These are phyloP conservation scores for Atta colombica DNA, from an alignment of 1,140 invertebrate genomes.

Conservation along the genomic window DNA sequence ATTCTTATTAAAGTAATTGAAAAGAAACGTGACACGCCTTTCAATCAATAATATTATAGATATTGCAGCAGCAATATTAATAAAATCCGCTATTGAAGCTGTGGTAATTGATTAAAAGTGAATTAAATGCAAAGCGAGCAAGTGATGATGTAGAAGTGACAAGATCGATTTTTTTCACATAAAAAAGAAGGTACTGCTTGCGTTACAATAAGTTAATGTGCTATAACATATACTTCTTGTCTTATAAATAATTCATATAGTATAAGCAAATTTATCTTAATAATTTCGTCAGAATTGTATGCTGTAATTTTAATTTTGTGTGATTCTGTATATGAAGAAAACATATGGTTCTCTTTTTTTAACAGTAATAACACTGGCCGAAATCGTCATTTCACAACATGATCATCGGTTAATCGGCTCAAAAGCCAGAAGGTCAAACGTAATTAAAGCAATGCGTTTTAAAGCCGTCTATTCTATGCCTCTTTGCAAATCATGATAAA, in stretches of 20 bases:
- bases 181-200: conserved; percentile 19
- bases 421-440: too few species aligned
- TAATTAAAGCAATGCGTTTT: too few species aligned
- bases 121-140: background rate
- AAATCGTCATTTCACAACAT: too few species aligned
- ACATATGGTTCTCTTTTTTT: background rate
- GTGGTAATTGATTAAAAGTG: background rate
- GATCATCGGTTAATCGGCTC: too few species aligned
- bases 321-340: background rate
- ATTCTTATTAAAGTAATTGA: too few species aligned
- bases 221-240: background rate
- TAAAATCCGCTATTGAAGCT: background rate
- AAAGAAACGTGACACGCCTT: too few species aligned
- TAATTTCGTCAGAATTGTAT: conserved; percentile 9
- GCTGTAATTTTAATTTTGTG: background rate
- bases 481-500: too few species aligned
- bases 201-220: conserved; percentile 33
- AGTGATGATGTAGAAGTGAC: background rate
- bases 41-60: too few species aligned
- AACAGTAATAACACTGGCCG: too few species aligned
- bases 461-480: too few species aligned
- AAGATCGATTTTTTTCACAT: background rate
- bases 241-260: conserved; percentile 30
- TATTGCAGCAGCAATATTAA: background rate
- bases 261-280: background rate